Conservation (phyloP, 2,113 vertebrate genomes). For the Oreochromis tanganicae region DNA sequence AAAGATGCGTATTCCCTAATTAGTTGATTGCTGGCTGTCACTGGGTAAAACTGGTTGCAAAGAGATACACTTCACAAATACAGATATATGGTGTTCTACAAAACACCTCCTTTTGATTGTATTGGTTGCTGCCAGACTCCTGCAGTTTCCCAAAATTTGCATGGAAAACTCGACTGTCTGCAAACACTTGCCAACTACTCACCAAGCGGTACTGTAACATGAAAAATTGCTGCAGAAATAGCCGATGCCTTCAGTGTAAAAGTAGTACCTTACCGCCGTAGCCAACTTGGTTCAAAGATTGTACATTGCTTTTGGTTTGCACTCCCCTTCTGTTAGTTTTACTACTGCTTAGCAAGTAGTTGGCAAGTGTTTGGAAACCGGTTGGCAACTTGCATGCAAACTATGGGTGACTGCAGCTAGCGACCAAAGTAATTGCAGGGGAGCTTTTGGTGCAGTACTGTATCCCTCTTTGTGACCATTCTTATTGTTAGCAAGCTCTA, state of each 20-base stretch:
- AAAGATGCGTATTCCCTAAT: neutral
- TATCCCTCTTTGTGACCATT: neutral
- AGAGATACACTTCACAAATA: neutral
- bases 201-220: neutral
- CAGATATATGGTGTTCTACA: neutral
- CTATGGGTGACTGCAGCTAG: neutral
- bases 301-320: neutral
- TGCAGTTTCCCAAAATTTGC: neutral
- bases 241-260: neutral
- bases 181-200: neutral
- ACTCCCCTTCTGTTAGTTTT: neutral
- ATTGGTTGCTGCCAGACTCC: neutral
- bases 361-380: neutral
- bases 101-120: neutral
- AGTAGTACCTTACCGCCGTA: neutral
- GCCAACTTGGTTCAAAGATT: neutral
- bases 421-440: neutral
- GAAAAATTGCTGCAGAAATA: neutral
- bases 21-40: neutral
- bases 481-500: neutral
- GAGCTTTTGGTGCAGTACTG: neutral
- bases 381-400: neutral
- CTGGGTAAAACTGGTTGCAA: neutral
- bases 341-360: neutral
- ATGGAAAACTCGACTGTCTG: accelerated